phyloP scores from a whole-genome alignment of 2,113 vertebrate genomes.

The Indicator indicator region DNA sequence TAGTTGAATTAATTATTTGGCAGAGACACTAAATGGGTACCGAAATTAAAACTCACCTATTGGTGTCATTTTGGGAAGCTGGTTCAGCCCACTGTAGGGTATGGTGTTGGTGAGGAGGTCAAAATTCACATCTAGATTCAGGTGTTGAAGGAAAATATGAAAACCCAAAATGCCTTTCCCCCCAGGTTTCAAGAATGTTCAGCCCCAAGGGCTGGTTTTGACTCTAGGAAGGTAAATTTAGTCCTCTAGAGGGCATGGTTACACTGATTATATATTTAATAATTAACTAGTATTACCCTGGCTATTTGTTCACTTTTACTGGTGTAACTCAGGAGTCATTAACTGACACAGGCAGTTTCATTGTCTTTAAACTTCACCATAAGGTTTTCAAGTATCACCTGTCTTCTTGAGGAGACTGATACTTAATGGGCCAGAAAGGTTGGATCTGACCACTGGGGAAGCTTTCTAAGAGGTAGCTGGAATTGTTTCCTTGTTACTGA shows the following conservation, averaged over 20 bases:
- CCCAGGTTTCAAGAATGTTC: neutral
- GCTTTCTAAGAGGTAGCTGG: neutral
- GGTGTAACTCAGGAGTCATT: neutral
- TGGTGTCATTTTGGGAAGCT: neutral
- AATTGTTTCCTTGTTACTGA: neutral
- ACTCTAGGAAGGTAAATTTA: slow-evolving; percentile 41
- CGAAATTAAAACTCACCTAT: neutral
- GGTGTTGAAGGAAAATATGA: neutral
- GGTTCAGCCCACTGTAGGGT: neutral
- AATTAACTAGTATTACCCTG: slow-evolving; percentile 44
- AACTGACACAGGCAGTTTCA: neutral
- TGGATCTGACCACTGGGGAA: neutral
- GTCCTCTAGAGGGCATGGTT: slow-evolving; percentile 71
- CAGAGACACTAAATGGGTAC: neutral
- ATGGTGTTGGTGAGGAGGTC: neutral
- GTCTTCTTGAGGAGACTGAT: neutral
- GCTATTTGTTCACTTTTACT: neutral
- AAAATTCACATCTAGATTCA: accelerated
- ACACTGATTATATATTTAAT: slow-evolving; percentile 69
- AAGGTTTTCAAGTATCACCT: neutral
- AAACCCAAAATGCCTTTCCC: neutral
- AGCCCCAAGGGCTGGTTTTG: neutral
- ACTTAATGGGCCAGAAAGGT: neutral
- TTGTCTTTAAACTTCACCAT: neutral
- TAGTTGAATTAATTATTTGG: neutral